Base-by-base conservation (phyloP, 1,140 invertebrate genomes). In the Polypedilum pembai region DNA sequence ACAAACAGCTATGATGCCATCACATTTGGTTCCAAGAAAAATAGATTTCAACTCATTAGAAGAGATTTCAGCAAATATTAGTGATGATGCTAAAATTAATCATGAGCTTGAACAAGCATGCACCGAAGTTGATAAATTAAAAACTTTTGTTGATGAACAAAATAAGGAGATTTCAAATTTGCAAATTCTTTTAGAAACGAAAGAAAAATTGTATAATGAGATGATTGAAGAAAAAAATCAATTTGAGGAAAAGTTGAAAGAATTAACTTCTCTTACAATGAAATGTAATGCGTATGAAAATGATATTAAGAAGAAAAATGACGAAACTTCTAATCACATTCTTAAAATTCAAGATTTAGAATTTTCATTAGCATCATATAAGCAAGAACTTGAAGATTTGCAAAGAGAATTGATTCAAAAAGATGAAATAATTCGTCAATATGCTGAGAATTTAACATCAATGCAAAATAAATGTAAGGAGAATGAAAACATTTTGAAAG, bases 111-210 rank as follows among this genome's bases (percentile, higher is more conserved):
- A 83, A 73, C 80, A 81, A 75, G 77, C 80, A 78, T 78, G 79
- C 72, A 79, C 33, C 73, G 82, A 79, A 80, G 79, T 77, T 76
- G 79, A 73, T 79, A 82, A 77, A 65, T 78, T 73, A 78, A 82
- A 77, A 78, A 81, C 73, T 77, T 82, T 76, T 76, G 80, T 79
- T 76, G 83, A 79, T 15, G 80, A 82, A 73, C 81, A 84, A 40
- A 81, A 84, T 40, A 85, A 87, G 75, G 85, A 89, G 78, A 85
- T 89, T 41, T 80, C 83, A 73, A 82, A 86, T 78, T 77, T 88
- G 65, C 85, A 87, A 73, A 86, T 40, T 8, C 74, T 74, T 10
- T 41, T 77, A n/a, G 56, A 76, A 40, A 12, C 41, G 5, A 74
- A 75, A 24, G 17, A 17, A 18, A 74, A 75, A 21, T 75, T 75